phyloP scores from a whole-genome alignment of 2,888 invertebrate genomes.

The Lasioglossum vierecki region DNA sequence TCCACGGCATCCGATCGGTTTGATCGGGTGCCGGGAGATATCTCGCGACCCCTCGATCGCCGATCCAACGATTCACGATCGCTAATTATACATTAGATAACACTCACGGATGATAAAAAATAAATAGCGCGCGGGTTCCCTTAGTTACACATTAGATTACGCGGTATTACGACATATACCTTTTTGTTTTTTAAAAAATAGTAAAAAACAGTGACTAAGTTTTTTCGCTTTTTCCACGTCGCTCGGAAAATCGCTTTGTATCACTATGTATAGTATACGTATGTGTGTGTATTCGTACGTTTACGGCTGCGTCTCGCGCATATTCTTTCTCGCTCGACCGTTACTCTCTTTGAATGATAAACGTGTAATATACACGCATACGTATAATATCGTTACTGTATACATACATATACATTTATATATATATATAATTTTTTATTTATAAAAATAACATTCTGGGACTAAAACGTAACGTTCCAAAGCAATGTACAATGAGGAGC shows the following conservation, averaged over 20 bases:
- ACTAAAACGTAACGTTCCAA: slow-evolving; percentile 79
- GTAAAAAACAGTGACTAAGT: slow-evolving; percentile 83
- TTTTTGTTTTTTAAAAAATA: slow-evolving; percentile 77
- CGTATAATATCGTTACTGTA: slow-evolving; percentile 75
- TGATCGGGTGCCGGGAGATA: background rate
- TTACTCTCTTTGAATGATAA: slow-evolving; percentile 25
- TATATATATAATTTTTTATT: slow-evolving; percentile 75
- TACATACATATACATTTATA: slow-evolving; percentile 78
- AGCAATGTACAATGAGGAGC: slow-evolving; percentile 73
- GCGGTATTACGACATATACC: slow-evolving; percentile 75
- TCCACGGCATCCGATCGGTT: slow-evolving; percentile 8
- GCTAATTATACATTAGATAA: slow-evolving; percentile 67
- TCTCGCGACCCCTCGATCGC: slow-evolving; percentile 20
- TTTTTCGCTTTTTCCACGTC: slow-evolving; percentile 77
- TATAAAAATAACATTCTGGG: slow-evolving; percentile 83
- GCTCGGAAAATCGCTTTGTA: slow-evolving; percentile 79
- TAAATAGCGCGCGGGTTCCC: slow-evolving; percentile 80
- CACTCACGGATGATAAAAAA: slow-evolving; percentile 78
- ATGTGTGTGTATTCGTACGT: slow-evolving; percentile 34
- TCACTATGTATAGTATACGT: slow-evolving; percentile 67
- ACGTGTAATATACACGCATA: slow-evolving; percentile 41
- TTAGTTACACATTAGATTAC: slow-evolving; percentile 77
- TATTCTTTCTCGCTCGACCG: slow-evolving; percentile 34
- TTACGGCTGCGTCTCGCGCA: slow-evolving; percentile 41
- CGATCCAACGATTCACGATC: slow-evolving; percentile 37